Evolutionary conservation across 2,113 vertebrate species (phyloP).

Genomic region (Bambusicola thoracicus): DNA sequence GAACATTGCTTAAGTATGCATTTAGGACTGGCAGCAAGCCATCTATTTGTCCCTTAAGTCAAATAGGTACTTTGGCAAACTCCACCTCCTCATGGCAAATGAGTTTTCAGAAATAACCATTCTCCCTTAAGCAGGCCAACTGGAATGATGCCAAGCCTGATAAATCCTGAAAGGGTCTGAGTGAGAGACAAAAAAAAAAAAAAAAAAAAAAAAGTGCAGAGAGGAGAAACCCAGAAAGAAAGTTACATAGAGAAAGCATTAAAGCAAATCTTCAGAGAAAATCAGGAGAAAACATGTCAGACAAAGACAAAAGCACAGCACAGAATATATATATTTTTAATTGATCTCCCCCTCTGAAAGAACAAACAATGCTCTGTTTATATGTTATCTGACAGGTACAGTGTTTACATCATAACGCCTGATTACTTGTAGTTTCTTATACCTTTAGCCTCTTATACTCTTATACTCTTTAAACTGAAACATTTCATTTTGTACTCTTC

Average conservation of each 20-base stretch:
- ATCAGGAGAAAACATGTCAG: background rate
- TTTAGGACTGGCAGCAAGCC: conserved; percentile 13
- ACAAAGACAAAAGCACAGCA: background rate
- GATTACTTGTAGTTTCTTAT: background rate
- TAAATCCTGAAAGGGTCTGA: background rate
- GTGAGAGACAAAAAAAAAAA: background rate
- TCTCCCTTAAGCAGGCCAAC: background rate
- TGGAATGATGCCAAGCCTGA: background rate
- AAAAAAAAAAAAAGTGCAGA: background rate
- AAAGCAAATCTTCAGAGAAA: background rate
- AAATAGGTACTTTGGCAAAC: conserved; percentile 30
- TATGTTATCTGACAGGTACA: background rate
- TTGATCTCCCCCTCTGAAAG: no score
- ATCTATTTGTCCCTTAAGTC: background rate
- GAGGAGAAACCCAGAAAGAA: background rate
- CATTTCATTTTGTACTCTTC: background rate
- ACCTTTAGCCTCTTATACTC: background rate
- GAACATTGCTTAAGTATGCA: background rate
- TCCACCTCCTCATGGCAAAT: background rate
- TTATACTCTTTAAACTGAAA: background rate
- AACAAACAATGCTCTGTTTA: background rate
- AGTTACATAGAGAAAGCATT: background rate
- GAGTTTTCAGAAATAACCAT: background rate
- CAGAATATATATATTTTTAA: background rate
- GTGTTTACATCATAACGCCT: background rate